Percentiles rank a stretch among this genome's conserved stretches.
phyloP scores from a whole-genome alignment of 2,113 vertebrate genomes.

The Lamprologus ornatipinnis region DNA sequence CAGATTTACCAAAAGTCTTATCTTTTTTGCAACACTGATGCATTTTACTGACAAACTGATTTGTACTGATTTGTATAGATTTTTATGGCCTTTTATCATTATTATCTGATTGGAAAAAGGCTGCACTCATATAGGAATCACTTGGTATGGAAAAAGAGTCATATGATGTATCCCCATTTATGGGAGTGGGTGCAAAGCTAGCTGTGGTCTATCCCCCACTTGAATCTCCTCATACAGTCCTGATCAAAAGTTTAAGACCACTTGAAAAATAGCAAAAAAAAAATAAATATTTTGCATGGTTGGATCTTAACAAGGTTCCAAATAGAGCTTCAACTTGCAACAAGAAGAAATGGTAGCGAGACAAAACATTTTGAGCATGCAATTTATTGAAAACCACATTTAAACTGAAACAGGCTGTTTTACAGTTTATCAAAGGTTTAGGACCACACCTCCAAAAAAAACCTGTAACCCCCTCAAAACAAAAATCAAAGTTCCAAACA shows the following conservation, averaged over 20 bases:
- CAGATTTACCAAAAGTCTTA: neutral
- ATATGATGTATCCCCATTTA: neutral
- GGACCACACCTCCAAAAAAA: neutral
- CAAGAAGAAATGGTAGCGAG: neutral
- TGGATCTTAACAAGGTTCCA: neutral
- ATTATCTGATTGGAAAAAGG: neutral
- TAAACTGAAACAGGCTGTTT: neutral
- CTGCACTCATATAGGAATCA: neutral
- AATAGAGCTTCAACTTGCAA: neutral
- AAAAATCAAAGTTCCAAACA: neutral
- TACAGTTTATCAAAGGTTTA: neutral
- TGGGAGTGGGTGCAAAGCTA: accelerated
- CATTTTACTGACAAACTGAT: neutral
- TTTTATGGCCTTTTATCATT: neutral
- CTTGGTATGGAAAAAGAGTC: neutral
- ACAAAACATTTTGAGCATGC: neutral
- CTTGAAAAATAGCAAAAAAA: neutral
- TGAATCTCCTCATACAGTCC: neutral
- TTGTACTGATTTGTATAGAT: neutral
- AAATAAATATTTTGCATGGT: accelerated
- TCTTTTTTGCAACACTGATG: neutral
- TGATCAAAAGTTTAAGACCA: neutral
- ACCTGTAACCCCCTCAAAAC: accelerated
- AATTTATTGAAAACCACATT: neutral
- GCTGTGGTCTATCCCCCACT: neutral